Conservation (phyloP, 2,113 vertebrate species). For the Erythrocercus mccallii region DNA sequence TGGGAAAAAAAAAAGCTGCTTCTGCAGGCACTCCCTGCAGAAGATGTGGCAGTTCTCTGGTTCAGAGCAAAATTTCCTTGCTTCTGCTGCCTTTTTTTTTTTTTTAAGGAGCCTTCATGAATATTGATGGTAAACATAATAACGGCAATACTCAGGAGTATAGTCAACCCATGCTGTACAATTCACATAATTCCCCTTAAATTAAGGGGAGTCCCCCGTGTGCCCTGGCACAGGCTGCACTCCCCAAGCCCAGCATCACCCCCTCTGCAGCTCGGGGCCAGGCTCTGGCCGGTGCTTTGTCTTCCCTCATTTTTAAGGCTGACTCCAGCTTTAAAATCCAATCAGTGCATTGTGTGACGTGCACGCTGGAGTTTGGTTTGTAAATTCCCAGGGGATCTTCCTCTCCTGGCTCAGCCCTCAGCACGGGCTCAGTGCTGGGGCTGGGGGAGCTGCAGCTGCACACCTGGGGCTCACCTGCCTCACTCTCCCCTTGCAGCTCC, state of each 20-base stretch:
- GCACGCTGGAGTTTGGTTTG: fast-evolving
- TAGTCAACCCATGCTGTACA: slow-evolving; percentile 33
- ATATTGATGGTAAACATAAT: slow-evolving; percentile 60
- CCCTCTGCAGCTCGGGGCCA: fast-evolving
- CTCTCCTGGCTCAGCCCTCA: neutral
- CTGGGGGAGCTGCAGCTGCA: neutral
- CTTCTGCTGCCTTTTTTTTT: neutral
- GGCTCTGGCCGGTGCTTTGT: fast-evolving
- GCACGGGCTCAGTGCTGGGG: fast-evolving
- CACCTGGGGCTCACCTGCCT: neutral
- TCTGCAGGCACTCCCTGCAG: neutral
- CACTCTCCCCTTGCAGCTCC: fast-evolving
- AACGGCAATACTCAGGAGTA: slow-evolving; percentile 46
- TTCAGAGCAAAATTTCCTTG: neutral
- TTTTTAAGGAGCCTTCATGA: slow-evolving; percentile 27
- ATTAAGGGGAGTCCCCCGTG: neutral
- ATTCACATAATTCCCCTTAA: slow-evolving; percentile 46
- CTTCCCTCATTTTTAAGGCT: neutral
- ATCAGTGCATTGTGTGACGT: fast-evolving
- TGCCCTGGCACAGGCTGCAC: neutral
- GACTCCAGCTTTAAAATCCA: fast-evolving
- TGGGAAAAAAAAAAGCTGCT: neutral
- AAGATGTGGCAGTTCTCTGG: neutral
- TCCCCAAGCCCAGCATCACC: fast-evolving
- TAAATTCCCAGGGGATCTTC: fast-evolving